phyloP scores from a whole-genome alignment of 2,797 vertebrate genomes.

The Danio aesculapii region DNA sequence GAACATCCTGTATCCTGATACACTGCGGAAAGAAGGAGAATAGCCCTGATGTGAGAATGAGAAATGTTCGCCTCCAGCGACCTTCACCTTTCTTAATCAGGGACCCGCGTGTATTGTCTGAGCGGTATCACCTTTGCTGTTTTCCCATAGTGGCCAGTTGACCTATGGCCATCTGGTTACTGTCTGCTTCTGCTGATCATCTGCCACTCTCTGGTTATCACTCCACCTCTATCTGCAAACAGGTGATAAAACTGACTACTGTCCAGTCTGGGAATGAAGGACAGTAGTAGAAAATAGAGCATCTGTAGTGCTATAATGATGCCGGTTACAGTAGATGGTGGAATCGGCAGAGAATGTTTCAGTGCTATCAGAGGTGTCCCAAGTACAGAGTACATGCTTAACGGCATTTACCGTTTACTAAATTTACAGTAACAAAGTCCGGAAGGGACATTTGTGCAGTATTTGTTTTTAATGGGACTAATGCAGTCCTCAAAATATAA shows the following conservation, averaged over 20 bases:
- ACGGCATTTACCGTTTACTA: too few species aligned
- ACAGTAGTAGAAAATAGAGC: slow-evolving; percentile 48
- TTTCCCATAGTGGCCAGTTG: slow-evolving; percentile 66
- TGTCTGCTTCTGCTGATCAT: slow-evolving; percentile 76
- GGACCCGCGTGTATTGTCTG: slow-evolving; percentile 65
- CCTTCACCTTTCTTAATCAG: slow-evolving; percentile 69
- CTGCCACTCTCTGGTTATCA: slow-evolving; percentile 75
- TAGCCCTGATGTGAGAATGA: slow-evolving; percentile 63
- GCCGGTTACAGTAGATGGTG: slow-evolving; percentile 17
- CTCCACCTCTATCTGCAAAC: slow-evolving; percentile 60
- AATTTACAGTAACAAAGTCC: too few species aligned
- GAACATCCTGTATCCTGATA: slow-evolving; percentile 76
- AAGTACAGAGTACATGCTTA: too few species aligned
- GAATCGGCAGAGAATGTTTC: slow-evolving; percentile 12
- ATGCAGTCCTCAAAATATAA: too few species aligned
- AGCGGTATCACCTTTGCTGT: slow-evolving; percentile 62
- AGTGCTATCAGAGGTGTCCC: too few species aligned
- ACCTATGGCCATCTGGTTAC: slow-evolving; percentile 70
- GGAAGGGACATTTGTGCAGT: too few species aligned
- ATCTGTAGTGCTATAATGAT: slow-evolving; percentile 25
- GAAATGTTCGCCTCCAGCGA: slow-evolving; percentile 59
- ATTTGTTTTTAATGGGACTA: too few species aligned
- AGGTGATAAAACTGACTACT: slow-evolving; percentile 70
- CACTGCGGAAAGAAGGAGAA: slow-evolving; percentile 63
- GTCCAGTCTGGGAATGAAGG: slow-evolving; percentile 57